Percentiles rank a stretch among this genome's conserved stretches.
Evolutionary conservation across 2,797 vertebrate genomes (phyloP).

Genomic region (Pseudochirops corinnae): DNA sequence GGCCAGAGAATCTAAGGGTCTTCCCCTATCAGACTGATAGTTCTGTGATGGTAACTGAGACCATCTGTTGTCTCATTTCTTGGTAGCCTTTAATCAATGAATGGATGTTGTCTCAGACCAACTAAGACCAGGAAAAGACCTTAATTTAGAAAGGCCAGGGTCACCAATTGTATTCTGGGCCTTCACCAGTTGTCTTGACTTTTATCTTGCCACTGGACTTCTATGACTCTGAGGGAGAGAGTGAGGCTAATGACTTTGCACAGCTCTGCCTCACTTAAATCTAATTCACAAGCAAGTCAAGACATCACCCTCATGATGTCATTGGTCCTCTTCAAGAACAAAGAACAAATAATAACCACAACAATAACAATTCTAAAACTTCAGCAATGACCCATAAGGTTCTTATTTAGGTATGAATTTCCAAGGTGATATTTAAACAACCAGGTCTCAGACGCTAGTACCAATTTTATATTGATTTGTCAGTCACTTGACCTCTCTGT

Average conservation of each 20-base stretch:
- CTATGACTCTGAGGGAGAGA: too few species aligned
- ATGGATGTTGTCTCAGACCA: background rate
- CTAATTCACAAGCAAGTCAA: background rate
- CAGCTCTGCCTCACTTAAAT: background rate
- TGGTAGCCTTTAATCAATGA: background rate
- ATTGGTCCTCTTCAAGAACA: background rate
- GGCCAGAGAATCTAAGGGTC: background rate
- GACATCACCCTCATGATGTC: background rate
- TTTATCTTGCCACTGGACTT: background rate
- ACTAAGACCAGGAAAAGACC: background rate
- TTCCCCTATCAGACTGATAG: background rate
- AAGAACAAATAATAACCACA: background rate
- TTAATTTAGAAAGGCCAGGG: background rate
- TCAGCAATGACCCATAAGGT: background rate
- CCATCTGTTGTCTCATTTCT: background rate
- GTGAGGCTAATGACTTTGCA: too few species aligned
- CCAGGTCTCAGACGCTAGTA: background rate
- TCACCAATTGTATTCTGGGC: background rate
- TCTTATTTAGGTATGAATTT: background rate
- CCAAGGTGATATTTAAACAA: background rate
- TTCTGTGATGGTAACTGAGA: background rate
- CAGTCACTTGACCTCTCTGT: background rate
- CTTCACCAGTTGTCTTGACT: background rate
- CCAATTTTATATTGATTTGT: background rate
- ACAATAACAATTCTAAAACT: background rate